Percentiles rank a stretch among this genome's conserved stretches.
These are phyloP conservation scores for Drosophila suboccidentalis DNA, from an alignment of 2,888 invertebrate genomes.

Conservation along the genomic window DNA sequence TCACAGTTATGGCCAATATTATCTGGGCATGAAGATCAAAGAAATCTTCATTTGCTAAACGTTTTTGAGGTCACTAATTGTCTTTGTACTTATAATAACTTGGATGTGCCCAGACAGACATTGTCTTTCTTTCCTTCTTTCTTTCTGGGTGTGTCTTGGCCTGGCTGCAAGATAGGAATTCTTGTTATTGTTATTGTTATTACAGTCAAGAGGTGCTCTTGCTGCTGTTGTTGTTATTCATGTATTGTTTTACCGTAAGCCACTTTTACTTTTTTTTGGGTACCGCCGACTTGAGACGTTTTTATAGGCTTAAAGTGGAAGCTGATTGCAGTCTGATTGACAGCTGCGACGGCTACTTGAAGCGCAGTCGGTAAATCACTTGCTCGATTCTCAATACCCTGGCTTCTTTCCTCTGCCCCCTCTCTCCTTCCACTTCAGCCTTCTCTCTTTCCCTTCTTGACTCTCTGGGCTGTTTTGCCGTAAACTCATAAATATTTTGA, in stretches of 20 bases:
- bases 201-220: conserved; percentile 49
- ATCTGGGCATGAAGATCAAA: conserved; percentile 63
- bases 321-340: conserved; percentile 77
- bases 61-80: conserved; percentile 78
- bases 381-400: conserved; percentile 43
- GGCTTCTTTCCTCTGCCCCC: background rate
- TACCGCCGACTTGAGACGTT: conserved; percentile 52
- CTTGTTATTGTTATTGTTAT: conserved; percentile 36
- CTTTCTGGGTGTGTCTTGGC: conserved; percentile 43
- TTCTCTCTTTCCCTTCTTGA: background rate
- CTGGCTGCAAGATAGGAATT: conserved; percentile 26
- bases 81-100: conserved; percentile 49
- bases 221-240: conserved; percentile 12
- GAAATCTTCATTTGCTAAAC: conserved; percentile 70
- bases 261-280: conserved; percentile 71
- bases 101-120: conserved; percentile 28
- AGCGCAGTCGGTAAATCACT: conserved; percentile 75
- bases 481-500: conserved; percentile 69
- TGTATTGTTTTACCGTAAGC: conserved; percentile 70
- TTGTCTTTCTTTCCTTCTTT: conserved; percentile 16
- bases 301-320: conserved; percentile 76
- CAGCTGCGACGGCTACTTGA: conserved; percentile 77
- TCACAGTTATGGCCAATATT: conserved; percentile 36
- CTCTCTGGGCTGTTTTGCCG: background rate
- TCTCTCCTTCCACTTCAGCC: background rate